Percentiles rank a stretch among this genome's conserved stretches.
Evolutionary conservation across 2,797 vertebrate species (phyloP).

Genomic region (Phataginus tetradactyla): DNA sequence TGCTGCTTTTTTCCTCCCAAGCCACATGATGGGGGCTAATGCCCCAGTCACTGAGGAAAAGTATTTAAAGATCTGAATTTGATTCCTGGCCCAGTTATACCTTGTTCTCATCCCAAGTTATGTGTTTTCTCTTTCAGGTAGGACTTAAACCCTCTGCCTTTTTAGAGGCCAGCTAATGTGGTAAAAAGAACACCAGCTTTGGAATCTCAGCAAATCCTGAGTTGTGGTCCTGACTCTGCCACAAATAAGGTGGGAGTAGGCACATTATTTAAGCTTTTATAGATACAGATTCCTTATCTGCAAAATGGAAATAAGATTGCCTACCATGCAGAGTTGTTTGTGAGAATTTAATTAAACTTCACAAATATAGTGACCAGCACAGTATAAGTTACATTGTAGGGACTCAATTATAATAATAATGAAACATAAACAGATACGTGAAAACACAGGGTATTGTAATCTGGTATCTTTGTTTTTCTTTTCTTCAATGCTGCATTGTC

Average conservation of each 20-base stretch:
- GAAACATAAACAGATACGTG: background rate
- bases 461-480: conserved; percentile 18
- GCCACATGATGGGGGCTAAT: background rate
- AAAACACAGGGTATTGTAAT: conserved; percentile 36
- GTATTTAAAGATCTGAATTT: background rate
- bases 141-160: background rate
- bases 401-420: conserved; percentile 50
- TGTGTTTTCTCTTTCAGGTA: background rate
- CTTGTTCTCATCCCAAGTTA: background rate
- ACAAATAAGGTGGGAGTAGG: background rate
- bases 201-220: background rate
- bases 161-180: background rate
- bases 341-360: conserved; percentile 60
- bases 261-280: conserved; percentile 18
- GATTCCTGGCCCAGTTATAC: background rate
- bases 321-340: conserved; percentile 11
- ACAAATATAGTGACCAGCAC: background rate
- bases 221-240: background rate
- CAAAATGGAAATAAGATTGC: conserved; percentile 45
- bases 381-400: background rate
- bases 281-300: conserved; percentile 18
- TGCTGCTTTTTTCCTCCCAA: background rate
- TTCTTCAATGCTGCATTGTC: background rate
- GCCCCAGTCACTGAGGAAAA: background rate
- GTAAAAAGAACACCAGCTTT: background rate